A percentile compares a stretch with the other conserved stretches of the same genome.
phyloP scores from a whole-genome alignment of 2,888 invertebrate species.

The Oxycera nigricornis region DNA sequence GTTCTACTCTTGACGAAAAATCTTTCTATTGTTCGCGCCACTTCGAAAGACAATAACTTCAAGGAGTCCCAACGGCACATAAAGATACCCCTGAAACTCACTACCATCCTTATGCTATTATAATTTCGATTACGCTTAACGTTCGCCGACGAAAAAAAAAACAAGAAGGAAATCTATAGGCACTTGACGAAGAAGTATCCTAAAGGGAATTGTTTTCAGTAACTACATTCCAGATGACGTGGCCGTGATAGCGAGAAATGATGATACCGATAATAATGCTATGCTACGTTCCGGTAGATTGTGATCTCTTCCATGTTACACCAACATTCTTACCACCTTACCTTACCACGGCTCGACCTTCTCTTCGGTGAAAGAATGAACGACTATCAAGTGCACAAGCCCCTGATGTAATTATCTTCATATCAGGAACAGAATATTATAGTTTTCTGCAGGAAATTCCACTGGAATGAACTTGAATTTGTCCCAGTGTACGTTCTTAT shows the following conservation, averaged over 20 bases:
- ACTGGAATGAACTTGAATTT: conserved; percentile 9
- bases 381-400: conserved; percentile 1
- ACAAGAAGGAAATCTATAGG: not conserved
- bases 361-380: not conserved
- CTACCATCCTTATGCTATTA: not conserved
- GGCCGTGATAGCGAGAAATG: conserved; percentile 8
- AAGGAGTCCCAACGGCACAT: too few species aligned
- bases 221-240: conserved; percentile 27
- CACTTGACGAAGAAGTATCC: conserved; percentile 19
- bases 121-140: not conserved
- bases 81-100: not conserved
- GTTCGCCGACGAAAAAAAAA: not conserved
- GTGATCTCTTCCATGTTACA: not conserved
- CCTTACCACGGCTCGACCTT: not conserved
- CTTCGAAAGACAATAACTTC: too few species aligned
- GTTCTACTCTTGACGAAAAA: too few species aligned
- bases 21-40: too few species aligned
- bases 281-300: conserved; percentile 7
- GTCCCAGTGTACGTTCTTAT: not conserved
- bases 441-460: conserved; percentile 15
- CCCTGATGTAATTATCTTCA: conserved; percentile 25
- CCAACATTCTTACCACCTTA: not conserved
- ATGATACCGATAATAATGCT: conserved; percentile 29
- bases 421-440: not conserved
- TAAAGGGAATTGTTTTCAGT: conserved; percentile 21